A percentile compares a stretch with the other conserved stretches of the same genome.
These are phyloP conservation scores for Xiphorhynchus erythropygius DNA, from an alignment of 2,797 vertebrate species.

Conservation along the genomic window DNA sequence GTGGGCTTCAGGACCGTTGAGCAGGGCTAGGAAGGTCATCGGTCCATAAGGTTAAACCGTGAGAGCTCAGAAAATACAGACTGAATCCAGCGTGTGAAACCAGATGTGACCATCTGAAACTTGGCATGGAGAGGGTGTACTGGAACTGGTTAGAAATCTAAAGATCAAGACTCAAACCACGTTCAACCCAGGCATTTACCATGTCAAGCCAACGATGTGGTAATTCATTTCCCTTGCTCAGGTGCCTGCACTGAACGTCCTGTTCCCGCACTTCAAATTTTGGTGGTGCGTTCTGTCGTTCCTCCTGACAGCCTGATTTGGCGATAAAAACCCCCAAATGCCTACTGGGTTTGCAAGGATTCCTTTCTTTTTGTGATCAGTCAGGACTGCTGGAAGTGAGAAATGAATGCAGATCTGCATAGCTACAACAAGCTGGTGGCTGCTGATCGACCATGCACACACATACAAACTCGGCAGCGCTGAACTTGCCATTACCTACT, in stretches of 20 bases:
- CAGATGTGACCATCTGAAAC: neutral
- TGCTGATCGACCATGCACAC: conserved; percentile 82
- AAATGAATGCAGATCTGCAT: conserved; percentile 81
- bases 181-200: neutral
- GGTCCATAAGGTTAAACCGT: neutral
- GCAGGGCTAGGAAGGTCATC: neutral
- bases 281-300: neutral
- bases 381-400: conserved; percentile 81
- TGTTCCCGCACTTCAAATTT: neutral
- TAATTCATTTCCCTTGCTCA: neutral
- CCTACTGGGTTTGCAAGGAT: neutral
- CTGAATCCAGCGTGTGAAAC: neutral
- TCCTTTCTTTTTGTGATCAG: neutral
- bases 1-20: neutral
- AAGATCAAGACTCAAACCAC: neutral
- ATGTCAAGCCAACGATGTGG: neutral
- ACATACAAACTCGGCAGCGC: conserved; percentile 82
- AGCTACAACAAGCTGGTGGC: conserved; percentile 80
- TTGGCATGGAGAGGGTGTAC: neutral
- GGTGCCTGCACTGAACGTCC: neutral
- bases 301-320: neutral
- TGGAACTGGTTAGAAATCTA: neutral
- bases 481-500: conserved; percentile 98
- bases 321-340: neutral
- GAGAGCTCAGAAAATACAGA: neutral